Conservation (phyloP, 2,113 vertebrate species). For the Hoplias malabaricus region DNA sequence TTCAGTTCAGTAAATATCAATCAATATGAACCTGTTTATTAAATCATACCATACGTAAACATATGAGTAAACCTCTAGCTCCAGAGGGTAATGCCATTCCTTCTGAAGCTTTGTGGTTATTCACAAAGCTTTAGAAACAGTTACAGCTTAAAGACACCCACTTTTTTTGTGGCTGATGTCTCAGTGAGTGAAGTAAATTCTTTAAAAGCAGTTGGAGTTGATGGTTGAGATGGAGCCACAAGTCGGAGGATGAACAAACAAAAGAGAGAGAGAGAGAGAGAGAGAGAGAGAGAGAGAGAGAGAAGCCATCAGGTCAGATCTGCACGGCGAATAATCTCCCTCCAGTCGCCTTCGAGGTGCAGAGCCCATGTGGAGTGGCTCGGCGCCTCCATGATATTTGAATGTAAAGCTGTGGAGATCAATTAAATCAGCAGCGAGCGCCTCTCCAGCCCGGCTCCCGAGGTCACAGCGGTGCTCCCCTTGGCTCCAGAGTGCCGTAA, state of each 20-base stretch:
- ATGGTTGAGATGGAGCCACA: background rate
- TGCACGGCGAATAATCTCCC: constrained; percentile 26
- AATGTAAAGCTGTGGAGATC: constrained; percentile 49
- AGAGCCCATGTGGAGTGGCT: constrained; percentile 34
- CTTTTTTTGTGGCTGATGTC: background rate
- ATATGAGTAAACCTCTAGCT: too few species aligned
- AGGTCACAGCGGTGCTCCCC: constrained; percentile 51
- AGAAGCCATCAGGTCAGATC: constrained; percentile 41
- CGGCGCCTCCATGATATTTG: constrained; percentile 43
- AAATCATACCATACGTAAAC: too few species aligned
- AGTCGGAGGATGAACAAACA: constrained; percentile 39
- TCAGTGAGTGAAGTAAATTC: constrained; percentile 3
- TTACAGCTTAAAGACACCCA: background rate
- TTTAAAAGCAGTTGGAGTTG: background rate
- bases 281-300: too few species aligned
- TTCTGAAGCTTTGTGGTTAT: too few species aligned
- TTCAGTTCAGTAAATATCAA: too few species aligned
- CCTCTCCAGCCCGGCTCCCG: constrained; percentile 36
- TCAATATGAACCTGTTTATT: too few species aligned
- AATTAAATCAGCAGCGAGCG: constrained; percentile 53
- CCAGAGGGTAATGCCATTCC: too few species aligned
- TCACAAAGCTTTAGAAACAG: background rate
- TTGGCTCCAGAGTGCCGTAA: constrained; percentile 48
- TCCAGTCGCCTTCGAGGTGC: constrained; percentile 1
- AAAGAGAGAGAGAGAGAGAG: too few species aligned